Percentiles rank a stretch among this genome's conserved stretches.
phyloP scores from a whole-genome alignment of 1,140 invertebrate genomes.

The Drosophila arawakana region DNA sequence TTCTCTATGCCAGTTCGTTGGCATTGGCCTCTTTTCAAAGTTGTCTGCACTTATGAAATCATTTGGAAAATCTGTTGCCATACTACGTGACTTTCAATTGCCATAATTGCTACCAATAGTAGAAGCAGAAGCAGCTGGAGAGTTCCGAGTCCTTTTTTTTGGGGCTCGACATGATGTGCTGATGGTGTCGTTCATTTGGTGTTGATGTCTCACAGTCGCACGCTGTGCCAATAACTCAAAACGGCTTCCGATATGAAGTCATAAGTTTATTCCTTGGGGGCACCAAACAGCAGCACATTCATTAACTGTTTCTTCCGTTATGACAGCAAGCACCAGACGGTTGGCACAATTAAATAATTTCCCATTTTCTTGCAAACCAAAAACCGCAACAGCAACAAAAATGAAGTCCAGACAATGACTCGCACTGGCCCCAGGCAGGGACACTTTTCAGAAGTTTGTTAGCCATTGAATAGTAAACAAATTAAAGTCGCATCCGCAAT shows the following conservation, averaged over 20 bases:
- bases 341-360: constrained; percentile 69
- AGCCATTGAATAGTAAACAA: constrained; percentile 58
- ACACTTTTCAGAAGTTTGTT: constrained; percentile 54
- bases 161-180: constrained; percentile 52
- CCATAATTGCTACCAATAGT: constrained; percentile 63
- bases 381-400: constrained; percentile 42
- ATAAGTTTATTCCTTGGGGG: constrained; percentile 44
- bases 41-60: constrained; percentile 61
- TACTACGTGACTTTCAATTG: constrained; percentile 68
- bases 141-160: constrained; percentile 2
- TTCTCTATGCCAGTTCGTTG: constrained; percentile 13
- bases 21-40: constrained; percentile 30
- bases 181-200: constrained; percentile 70
- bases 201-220: constrained; percentile 60
- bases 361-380: constrained; percentile 35
- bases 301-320: constrained; percentile 18
- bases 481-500: constrained; percentile 69
- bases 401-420: constrained; percentile 40
- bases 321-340: constrained; percentile 4
- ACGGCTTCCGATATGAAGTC: constrained; percentile 48
- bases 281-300: constrained; percentile 3
- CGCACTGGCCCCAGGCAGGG: not conserved
- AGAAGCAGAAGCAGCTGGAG: constrained; percentile 1
- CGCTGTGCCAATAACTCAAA: constrained; percentile 34
- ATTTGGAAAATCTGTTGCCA: constrained; percentile 60